Percentiles rank a stretch among this genome's conserved stretches.
Evolutionary conservation across 2,888 invertebrate genomes (phyloP).

Genomic region (Pristionchus fissidentatus): DNA sequence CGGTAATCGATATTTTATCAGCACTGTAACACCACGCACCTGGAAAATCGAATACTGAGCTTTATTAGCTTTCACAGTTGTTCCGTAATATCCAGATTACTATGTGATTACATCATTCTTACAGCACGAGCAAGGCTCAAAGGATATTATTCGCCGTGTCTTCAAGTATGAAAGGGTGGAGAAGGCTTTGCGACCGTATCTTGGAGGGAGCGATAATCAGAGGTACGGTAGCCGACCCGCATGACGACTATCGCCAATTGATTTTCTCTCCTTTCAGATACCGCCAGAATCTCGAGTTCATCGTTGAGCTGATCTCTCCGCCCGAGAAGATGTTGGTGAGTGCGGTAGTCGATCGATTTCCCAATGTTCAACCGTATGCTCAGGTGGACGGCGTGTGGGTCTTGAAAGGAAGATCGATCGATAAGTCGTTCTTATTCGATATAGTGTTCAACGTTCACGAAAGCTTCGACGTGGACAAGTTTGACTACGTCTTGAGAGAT

Average conservation of each 20-base stretch:
- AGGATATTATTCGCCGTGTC: conserved; percentile 78
- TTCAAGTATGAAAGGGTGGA: conserved; percentile 74
- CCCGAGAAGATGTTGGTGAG: conserved; percentile 36
- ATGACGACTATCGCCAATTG: too few species aligned
- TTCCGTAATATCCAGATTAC: not conserved
- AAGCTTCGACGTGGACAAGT: conserved; percentile 66
- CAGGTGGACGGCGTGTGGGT: conserved; percentile 58
- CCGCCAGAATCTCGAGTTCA: conserved; percentile 28
- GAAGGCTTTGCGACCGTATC: conserved; percentile 72
- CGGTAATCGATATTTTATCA: too few species aligned
- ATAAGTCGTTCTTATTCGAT: conserved; percentile 80
- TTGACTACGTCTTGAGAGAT: conserved; percentile 82
- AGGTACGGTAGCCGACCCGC: not conserved
- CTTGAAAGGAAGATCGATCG: conserved; percentile 58
- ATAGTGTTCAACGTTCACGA: conserved; percentile 77
- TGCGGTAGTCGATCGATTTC: too few species aligned
- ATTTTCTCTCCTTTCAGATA: not conserved
- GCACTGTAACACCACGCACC: too few species aligned
- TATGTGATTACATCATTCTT: too few species aligned
- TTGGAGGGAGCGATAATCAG: conserved; percentile 74
- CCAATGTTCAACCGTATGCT: conserved; percentile 22
- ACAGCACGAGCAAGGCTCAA: conserved; percentile 80
- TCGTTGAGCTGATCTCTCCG: conserved; percentile 29
- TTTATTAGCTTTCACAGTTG: not conserved
- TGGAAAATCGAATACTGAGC: too few species aligned